Base-by-base conservation (phyloP, 1,140 invertebrate genomes). In the Tetragnatha versicolor region DNA sequence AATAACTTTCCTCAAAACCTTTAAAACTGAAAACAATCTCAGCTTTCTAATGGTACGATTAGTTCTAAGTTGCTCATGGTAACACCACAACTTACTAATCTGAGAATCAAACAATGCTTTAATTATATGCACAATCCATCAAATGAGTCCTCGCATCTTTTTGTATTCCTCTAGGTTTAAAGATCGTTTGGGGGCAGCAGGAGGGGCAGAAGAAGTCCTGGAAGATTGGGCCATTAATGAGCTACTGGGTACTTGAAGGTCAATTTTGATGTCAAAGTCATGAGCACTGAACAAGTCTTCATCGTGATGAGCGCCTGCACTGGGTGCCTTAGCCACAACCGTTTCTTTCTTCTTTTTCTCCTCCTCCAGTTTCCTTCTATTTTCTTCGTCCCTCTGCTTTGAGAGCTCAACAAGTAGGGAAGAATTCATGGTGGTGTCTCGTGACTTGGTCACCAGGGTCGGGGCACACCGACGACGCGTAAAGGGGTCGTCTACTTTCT, bases 121-220 rank as follows among this genome's bases (percentile, higher is more conserved):
- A n/a, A n/a, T n/a, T n/a, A n/a, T n/a, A n/a, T n/a, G n/a, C n/a
- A 37, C 14, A 53, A 53, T 17, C 2, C 29, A 77, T 89, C 91
- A 96, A 86, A 98, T 98, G 60, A 98, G 90, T 66, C 96, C 95
- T 80, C 95, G 90, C 84, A 95, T 93, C 87, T 97, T 97, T 88
- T 98, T 98, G 86, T 98, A 98, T 84, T 97, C 96, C 86, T 97
- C 95, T 63, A 98, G 87, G 85, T 98, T 98, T n/a, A 98, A 86
- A 0, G 95, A 96, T 79, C 95, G 86, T 80, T 91, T 91, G 4
- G 95, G 95, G 2, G 93, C 93, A 83, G 90, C 90, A 83, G 83
- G 82, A 66, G 81, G 81, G 5, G 84, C 69, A 17, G 84, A 81
- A 66, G 53, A 39, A 4, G 79, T 39, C 1, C 60, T 29, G 6